These are phyloP conservation scores for Protosalanx chinensis DNA, from an alignment of 2,797 vertebrate species.

Conservation along the genomic window DNA sequence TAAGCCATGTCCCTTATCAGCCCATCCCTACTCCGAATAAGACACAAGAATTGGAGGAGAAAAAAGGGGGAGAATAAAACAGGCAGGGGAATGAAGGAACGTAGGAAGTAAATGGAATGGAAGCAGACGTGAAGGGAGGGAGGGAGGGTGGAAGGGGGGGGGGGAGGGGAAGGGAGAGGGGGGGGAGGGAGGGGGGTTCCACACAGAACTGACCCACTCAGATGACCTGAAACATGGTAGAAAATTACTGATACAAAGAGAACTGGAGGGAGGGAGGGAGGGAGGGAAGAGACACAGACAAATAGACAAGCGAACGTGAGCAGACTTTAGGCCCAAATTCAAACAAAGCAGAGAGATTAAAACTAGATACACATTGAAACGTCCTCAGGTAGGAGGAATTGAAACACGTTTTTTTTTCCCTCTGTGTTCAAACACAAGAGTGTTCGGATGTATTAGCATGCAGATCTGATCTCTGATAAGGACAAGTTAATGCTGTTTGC, in stretches of 20 bases:
- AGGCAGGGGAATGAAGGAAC: neutral
- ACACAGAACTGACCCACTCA: too few species aligned
- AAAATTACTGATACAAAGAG: too few species aligned
- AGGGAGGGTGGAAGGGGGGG: too few species aligned
- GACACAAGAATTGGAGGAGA: neutral
- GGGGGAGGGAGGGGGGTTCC: too few species aligned
- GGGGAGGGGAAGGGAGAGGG: too few species aligned
- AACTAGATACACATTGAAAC: neutral
- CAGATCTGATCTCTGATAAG: neutral
- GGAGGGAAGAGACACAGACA: neutral
- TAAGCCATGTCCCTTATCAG: neutral
- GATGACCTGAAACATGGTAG: too few species aligned
- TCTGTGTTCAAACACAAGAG: neutral
- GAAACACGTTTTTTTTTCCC: neutral
- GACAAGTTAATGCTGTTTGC: too few species aligned
- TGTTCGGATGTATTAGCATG: neutral
- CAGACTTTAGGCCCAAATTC: neutral
- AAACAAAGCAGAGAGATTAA: neutral
- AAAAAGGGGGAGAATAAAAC: neutral
- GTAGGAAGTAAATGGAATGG: too few species aligned
- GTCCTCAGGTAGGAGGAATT: neutral
- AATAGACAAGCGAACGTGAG: neutral
- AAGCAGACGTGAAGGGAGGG: too few species aligned
- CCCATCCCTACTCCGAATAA: neutral
- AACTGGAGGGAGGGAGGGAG: too few species aligned